Conservation (phyloP, 2,797 vertebrate genomes). For the Sylvilagus floridanus region DNA sequence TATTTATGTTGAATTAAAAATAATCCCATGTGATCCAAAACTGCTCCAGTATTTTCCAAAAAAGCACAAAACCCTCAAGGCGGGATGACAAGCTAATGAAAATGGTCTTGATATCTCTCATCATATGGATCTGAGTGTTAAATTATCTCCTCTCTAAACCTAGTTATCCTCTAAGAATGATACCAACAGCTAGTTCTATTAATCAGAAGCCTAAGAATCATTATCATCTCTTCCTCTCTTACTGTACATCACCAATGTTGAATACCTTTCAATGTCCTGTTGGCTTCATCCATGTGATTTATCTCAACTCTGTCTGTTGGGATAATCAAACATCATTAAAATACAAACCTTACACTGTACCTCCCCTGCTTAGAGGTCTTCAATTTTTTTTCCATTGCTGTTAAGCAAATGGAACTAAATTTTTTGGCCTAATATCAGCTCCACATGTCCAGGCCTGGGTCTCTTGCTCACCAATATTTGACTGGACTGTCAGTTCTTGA, state of each 20-base stretch:
- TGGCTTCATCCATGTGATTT: constrained; percentile 56
- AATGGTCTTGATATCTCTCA: constrained; percentile 1
- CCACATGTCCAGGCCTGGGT: rapidly evolving
- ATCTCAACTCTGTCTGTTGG: neutral
- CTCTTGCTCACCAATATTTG: neutral
- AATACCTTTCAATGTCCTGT: constrained; percentile 49
- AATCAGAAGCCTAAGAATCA: neutral
- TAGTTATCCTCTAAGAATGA: constrained; percentile 9
- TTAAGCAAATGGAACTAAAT: neutral
- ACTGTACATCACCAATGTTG: neutral
- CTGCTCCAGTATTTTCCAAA: neutral
- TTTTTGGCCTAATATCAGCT: neutral
- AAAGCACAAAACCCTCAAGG: neutral
- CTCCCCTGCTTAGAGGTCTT: neutral
- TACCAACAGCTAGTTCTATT: neutral
- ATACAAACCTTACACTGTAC: neutral
- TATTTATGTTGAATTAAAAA: constrained; percentile 31
- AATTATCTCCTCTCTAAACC: neutral
- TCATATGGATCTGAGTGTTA: neutral
- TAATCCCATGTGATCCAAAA: neutral
- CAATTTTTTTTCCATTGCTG: neutral
- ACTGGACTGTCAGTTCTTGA: neutral
- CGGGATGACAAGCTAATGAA: neutral
- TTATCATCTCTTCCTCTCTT: constrained; percentile 6
- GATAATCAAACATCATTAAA: neutral